These are phyloP conservation scores for Rhagium mordax DNA, from an alignment of 2,888 invertebrate species.

Conservation along the genomic window DNA sequence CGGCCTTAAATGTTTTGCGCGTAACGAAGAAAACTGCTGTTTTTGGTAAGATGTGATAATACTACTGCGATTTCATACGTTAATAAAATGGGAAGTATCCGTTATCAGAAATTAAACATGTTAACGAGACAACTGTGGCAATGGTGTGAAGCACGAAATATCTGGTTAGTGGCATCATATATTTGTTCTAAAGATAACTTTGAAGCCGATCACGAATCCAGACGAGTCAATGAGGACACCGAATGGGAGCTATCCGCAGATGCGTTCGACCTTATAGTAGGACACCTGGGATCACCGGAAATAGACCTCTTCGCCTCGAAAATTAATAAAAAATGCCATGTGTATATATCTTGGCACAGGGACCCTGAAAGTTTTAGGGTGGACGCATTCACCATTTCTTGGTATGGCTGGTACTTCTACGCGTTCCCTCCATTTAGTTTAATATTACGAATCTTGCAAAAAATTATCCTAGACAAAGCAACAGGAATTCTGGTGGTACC, in stretches of 20 bases:
- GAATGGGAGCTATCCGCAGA: conserved; percentile 42
- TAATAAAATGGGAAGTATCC: conserved; percentile 50
- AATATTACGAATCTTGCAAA: conserved; percentile 51
- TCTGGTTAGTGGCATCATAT: conserved; percentile 48
- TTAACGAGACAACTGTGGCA: conserved; percentile 54
- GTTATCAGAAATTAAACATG: conserved; percentile 45
- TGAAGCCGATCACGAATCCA: conserved; percentile 45
- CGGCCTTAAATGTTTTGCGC: conserved; percentile 53
- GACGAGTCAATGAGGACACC: conserved; percentile 32
- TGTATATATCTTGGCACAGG: conserved; percentile 5
- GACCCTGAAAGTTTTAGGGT: conserved; percentile 40
- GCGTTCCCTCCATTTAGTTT: conserved; percentile 57
- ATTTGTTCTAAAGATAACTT: conserved; percentile 47
- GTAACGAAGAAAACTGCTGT: conserved; percentile 32
- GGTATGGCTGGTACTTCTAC: conserved; percentile 46
- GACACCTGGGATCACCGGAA: conserved; percentile 18
- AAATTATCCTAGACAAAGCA: conserved; percentile 54
- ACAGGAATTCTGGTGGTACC: conserved; percentile 51
- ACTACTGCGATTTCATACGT: conserved; percentile 51
- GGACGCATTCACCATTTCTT: not conserved
- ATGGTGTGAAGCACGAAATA: conserved; percentile 50
- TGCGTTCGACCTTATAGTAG: conserved; percentile 24
- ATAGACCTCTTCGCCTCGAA: conserved; percentile 39
- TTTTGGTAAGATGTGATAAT: conserved; percentile 51
- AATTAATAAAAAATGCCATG: not conserved